phyloP scores from a whole-genome alignment of 2,888 invertebrate species.

The Cephus runcator region DNA sequence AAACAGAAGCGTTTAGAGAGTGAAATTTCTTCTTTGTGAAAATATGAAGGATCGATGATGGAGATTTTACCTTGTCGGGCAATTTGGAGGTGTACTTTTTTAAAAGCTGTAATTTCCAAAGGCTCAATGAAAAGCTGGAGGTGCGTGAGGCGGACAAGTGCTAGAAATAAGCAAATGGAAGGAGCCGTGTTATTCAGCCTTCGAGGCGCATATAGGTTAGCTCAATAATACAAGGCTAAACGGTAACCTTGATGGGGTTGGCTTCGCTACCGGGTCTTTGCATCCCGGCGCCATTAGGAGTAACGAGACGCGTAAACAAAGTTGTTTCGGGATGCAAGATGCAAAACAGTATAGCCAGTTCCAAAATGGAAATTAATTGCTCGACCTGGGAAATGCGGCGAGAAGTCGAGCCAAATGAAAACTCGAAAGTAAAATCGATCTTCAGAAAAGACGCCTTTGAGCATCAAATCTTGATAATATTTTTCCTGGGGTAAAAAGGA shows the following conservation, averaged over 20 bases:
- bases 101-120: neutral
- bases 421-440: neutral
- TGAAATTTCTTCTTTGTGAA: neutral
- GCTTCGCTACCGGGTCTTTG: conserved; percentile 13
- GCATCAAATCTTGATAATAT: neutral
- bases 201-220: conserved; percentile 45
- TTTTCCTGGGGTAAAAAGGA: neutral
- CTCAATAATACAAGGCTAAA: conserved; percentile 49
- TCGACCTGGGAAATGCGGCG: neutral
- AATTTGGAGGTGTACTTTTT: neutral
- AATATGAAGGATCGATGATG: neutral
- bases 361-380: neutral
- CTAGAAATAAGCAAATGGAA: neutral
- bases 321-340: conserved; percentile 29
- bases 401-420: neutral
- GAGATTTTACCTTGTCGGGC: neutral
- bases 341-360: neutral
- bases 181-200: neutral
- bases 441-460: neutral
- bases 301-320: conserved; percentile 37
- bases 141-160: neutral
- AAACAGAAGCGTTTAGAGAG: neutral
- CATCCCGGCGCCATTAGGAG: conserved; percentile 10
- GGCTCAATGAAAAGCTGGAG: neutral
- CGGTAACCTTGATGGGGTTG: conserved; percentile 35